Base-by-base conservation (phyloP, 2,797 vertebrate species). In the Chelidonichthys spinosus region DNA sequence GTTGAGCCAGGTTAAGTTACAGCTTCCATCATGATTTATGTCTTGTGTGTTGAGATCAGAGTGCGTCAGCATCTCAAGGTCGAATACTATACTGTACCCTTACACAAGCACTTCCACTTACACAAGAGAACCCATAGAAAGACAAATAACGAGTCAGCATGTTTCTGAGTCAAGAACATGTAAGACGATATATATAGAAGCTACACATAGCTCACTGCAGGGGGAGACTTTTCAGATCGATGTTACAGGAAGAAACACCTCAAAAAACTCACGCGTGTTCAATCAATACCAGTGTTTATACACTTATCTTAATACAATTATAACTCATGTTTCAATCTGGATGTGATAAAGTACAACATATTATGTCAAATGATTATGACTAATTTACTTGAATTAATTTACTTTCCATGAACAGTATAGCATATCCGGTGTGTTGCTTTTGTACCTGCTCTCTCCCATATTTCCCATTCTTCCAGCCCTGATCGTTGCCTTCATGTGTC, bases 21-120 rank as follows among this genome's bases (percentile, higher is more conserved):
- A 63, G 54, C 39, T 69, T 67, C 61, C 11, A 7, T n/a, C 25
- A 61, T n/a, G 36, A 66, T 76, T 63, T 40, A 18, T n/a, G 36
- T 55, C n/a, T 49, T 59, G 46, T 67, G 32, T 74, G 65, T 70
- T 69, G 56, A 60, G 78, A 66, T 78, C 68, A 72, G 35, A 35
- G 4, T 25, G 15, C 18, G 71, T 58, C 52, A 49, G 35, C 14
- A 63, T 32, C 32, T 63, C 52, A 73, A 36, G 68, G 50, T 55
- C 36, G 17, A 69, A 62, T 44, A 42, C 14, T 66, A 9, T 47
- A 67, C 35, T 67, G n/a, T 39, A 15, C 37, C 42, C 55, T 44
- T 36, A 46, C n/a, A 50, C 43, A 63, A 52, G 67, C 43, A 15
- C 37, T 32, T 63, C 25, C 3, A 39, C 35, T 50, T 42, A 32